phyloP scores from a whole-genome alignment of 2,113 vertebrate species.

The Vombatus ursinus region DNA sequence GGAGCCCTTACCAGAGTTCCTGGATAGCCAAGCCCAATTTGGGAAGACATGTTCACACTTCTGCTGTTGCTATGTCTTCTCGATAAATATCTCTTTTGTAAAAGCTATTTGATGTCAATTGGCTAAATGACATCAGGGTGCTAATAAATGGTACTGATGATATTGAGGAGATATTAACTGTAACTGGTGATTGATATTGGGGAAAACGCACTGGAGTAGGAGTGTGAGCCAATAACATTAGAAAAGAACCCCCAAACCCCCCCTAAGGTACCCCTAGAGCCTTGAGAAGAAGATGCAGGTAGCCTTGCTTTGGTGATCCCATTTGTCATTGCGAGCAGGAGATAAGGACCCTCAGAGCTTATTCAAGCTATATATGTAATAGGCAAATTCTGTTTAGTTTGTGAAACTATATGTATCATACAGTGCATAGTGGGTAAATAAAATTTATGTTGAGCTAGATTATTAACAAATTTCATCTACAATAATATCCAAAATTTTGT shows the following conservation, averaged over 20 bases:
- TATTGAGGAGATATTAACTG: not conserved
- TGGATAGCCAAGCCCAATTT: not conserved
- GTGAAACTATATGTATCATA: not conserved
- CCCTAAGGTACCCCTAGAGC: not conserved
- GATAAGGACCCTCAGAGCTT: not conserved
- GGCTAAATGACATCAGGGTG: not conserved
- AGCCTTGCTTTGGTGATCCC: not conserved
- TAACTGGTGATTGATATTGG: not conserved
- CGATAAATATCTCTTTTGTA: not conserved
- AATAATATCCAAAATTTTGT: not conserved
- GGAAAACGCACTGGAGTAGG: too few species aligned
- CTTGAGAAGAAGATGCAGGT: not conserved
- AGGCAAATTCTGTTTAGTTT: not conserved
- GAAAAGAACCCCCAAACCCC: not conserved
- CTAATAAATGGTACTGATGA: not conserved
- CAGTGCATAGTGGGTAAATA: not conserved
- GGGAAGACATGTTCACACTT: not conserved
- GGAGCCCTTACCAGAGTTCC: not conserved
- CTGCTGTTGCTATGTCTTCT: not conserved
- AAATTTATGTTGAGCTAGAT: not conserved
- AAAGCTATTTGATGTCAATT: not conserved
- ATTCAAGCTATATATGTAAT: not conserved
- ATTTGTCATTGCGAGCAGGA: not conserved
- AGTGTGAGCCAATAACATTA: not conserved
- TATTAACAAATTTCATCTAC: not conserved